These are phyloP conservation scores for Rotaria macrura DNA, from an alignment of 2,888 invertebrate genomes.

Conservation along the genomic window DNA sequence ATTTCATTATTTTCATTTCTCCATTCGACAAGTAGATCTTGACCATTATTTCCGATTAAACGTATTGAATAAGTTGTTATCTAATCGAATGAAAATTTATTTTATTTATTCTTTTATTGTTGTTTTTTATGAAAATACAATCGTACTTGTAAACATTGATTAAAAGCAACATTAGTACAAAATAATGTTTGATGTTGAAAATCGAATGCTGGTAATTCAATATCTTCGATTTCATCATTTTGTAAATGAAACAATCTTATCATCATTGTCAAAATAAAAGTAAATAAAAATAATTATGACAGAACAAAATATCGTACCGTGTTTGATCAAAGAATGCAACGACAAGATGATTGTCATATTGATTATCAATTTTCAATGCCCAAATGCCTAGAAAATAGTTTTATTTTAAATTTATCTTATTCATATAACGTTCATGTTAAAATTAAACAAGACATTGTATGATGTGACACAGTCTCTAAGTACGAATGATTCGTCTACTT, in stretches of 20 bases:
- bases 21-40: constrained; percentile 51
- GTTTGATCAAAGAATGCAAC: constrained; percentile 94
- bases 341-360: constrained; percentile 73
- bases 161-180: constrained; percentile 75
- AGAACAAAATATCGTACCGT: constrained; percentile 51
- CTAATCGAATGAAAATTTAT: constrained; percentile 38
- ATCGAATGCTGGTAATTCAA: constrained; percentile 78
- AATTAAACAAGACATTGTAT: too few species aligned
- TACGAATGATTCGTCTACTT: too few species aligned
- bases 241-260: constrained; percentile 16
- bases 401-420: too few species aligned
- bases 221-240: constrained; percentile 90
- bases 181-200: constrained; percentile 83
- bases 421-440: too few species aligned
- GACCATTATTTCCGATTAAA: constrained; percentile 52
- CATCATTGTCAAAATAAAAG: too few species aligned
- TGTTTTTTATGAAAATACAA: neutral
- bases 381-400: constrained; percentile 62
- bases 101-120: neutral
- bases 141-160: constrained; percentile 63
- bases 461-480: too few species aligned
- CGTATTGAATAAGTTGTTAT: constrained; percentile 65
- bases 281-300: too few species aligned
- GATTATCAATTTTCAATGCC: constrained; percentile 66
- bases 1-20: constrained; percentile 57